These are phyloP conservation scores for Taeniopygia guttata DNA, from an alignment of 2,797 vertebrate genomes.

Conservation along the genomic window DNA sequence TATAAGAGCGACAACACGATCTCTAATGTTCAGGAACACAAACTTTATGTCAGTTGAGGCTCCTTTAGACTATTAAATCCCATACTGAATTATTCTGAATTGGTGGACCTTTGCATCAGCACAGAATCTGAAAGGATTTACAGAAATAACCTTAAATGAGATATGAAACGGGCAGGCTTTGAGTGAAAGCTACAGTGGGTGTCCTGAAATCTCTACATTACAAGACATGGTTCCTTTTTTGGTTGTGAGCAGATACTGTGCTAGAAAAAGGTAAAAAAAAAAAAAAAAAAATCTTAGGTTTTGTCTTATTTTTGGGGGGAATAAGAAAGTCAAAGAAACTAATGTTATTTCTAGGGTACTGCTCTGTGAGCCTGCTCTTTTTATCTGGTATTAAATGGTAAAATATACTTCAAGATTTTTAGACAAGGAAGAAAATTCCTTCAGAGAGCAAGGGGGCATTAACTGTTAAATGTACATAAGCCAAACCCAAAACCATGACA, in stretches of 20 bases:
- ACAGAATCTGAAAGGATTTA: background rate
- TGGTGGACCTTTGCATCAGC: background rate
- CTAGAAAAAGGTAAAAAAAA: background rate
- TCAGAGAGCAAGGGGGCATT: background rate
- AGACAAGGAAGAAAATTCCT: background rate
- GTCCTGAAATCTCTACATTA: background rate
- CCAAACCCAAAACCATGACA: background rate
- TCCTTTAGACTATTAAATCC: background rate
- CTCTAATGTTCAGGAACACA: background rate
- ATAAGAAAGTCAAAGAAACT: background rate
- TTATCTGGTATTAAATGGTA: background rate
- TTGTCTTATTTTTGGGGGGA: background rate
- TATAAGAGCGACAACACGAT: background rate
- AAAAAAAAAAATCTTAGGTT: background rate
- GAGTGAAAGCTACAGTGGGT: background rate
- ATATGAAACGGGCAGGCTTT: background rate
- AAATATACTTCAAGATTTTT: background rate
- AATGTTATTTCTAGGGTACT: background rate
- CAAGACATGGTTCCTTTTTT: background rate
- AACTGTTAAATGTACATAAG: background rate
- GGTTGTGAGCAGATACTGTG: background rate
- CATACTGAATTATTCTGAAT: background rate
- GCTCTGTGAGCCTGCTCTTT: background rate
- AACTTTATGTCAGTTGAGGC: fast-evolving
- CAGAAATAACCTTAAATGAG: background rate